These are phyloP conservation scores for Elmis aenea DNA, from an alignment of 2,888 invertebrate species.

Conservation along the genomic window DNA sequence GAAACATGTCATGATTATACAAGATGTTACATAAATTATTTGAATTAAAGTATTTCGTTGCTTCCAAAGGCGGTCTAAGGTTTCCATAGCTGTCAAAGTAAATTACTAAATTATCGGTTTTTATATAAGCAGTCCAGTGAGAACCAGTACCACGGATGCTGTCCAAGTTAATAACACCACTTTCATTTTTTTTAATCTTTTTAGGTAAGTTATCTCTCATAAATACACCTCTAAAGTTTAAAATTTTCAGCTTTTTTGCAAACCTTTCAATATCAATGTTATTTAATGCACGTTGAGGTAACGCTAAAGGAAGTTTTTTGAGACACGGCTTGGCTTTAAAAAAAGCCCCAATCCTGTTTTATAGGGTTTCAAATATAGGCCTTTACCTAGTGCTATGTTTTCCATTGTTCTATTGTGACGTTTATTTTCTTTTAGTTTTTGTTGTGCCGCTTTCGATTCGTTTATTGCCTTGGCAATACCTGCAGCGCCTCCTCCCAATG, in stretches of 20 bases:
- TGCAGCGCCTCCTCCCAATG: slow-evolving; percentile 37
- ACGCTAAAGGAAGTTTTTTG: slow-evolving; percentile 13
- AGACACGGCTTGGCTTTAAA: slow-evolving; percentile 12
- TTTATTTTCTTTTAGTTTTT: slow-evolving; percentile 31
- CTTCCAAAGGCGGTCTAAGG: neutral
- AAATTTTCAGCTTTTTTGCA: slow-evolving; percentile 3
- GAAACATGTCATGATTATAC: no score
- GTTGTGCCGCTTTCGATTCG: slow-evolving; percentile 33
- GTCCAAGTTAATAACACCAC: neutral
- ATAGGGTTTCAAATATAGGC: slow-evolving; percentile 25
- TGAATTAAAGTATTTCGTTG: slow-evolving; percentile 2
- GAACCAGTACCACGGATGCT: neutral
- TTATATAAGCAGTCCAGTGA: slow-evolving; percentile 1
- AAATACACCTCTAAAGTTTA: slow-evolving; percentile 6
- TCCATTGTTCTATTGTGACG: slow-evolving; percentile 41
- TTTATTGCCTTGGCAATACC: no score
- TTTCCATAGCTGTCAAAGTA: slow-evolving; percentile 3
- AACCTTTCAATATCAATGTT: neutral
- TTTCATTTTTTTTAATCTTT: neutral
- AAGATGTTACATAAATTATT: no score
- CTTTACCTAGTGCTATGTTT: slow-evolving; percentile 33
- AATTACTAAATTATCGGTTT: neutral
- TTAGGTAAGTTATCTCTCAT: neutral
- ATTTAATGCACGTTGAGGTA: slow-evolving; percentile 24
- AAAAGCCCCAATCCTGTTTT: slow-evolving; percentile 24